phyloP scores from a whole-genome alignment of 2,113 vertebrate species.

The Zosterops lateralis region DNA sequence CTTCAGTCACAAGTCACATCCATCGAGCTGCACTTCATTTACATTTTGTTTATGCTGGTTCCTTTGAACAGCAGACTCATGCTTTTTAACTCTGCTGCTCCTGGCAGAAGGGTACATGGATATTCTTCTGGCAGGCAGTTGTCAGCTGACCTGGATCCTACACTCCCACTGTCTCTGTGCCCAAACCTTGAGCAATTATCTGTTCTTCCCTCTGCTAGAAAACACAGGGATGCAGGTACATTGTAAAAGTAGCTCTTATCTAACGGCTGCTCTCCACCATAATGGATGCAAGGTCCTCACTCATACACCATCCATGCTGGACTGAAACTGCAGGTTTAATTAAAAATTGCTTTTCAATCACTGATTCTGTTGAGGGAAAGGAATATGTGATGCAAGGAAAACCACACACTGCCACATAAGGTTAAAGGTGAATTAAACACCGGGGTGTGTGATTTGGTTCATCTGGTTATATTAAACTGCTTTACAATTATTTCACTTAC shows the following conservation, averaged over 20 bases:
- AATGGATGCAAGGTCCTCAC: neutral
- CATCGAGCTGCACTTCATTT: neutral
- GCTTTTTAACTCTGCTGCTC: neutral
- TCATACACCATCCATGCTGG: neutral
- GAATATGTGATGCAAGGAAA: neutral
- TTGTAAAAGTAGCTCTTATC: neutral
- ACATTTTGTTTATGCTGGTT: neutral
- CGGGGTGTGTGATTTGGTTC: neutral
- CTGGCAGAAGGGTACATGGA: neutral
- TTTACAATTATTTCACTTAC: neutral
- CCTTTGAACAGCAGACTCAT: neutral
- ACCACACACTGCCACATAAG: accelerated
- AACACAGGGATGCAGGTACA: neutral
- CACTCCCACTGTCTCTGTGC: neutral
- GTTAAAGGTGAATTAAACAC: neutral
- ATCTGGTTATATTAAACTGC: neutral
- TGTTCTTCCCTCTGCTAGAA: neutral
- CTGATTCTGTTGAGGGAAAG: neutral
- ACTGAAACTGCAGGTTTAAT: neutral
- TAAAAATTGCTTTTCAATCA: neutral
- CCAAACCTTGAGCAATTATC: neutral
- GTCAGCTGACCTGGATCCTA: neutral
- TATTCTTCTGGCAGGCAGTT: neutral
- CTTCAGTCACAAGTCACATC: neutral
- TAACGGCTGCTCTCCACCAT: neutral